phyloP scores from a whole-genome alignment of 2,113 vertebrate species.

The Catharus bicknelli region DNA sequence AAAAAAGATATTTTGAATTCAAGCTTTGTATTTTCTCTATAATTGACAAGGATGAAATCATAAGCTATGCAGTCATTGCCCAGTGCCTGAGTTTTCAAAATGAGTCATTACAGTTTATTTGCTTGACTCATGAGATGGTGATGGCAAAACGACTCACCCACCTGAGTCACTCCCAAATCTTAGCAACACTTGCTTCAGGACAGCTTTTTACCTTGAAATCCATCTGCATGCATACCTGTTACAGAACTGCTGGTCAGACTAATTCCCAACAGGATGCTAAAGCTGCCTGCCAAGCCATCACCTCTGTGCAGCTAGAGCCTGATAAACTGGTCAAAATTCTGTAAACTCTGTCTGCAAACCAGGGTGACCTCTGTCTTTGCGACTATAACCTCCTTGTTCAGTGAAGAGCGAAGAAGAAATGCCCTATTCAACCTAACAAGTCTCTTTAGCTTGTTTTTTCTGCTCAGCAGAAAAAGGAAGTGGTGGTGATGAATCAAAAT shows the following conservation, averaged over 20 bases:
- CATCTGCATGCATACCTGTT: background rate
- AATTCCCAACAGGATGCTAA: background rate
- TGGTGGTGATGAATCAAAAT: background rate
- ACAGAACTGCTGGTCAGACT: background rate
- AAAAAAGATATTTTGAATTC: background rate
- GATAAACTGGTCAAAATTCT: background rate
- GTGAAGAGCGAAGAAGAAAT: background rate
- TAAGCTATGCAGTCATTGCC: background rate
- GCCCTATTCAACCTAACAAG: background rate
- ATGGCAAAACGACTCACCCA: background rate
- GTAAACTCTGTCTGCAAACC: background rate
- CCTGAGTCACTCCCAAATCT: conserved; percentile 18
- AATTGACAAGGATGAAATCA: background rate
- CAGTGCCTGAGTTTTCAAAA: background rate
- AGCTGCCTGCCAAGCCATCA: background rate
- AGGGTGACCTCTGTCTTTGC: background rate
- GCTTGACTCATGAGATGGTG: conserved; percentile 2
- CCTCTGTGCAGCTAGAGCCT: background rate
- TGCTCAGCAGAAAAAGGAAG: background rate
- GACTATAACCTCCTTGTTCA: background rate
- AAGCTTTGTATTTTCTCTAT: background rate
- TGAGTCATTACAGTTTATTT: conserved; percentile 16
- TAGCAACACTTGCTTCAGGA: background rate
- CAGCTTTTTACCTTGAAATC: background rate
- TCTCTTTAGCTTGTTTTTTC: background rate